Evolutionary conservation across 2,797 vertebrate species (phyloP).

Genomic region (Coendou prehensilis): DNA sequence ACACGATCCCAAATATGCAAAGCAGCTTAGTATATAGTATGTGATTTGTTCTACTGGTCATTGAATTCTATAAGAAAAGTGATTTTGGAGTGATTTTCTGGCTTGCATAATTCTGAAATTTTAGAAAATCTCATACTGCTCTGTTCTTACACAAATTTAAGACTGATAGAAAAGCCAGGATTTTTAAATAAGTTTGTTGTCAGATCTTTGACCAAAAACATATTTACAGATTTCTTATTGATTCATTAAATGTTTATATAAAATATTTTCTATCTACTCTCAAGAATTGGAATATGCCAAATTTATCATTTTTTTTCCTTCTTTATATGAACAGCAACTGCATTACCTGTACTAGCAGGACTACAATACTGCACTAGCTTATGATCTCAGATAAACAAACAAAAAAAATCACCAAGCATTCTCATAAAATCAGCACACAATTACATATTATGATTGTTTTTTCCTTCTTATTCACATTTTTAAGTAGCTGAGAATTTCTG

Average conservation of each 20-base stretch:
- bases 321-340: not conserved
- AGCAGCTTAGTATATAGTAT: not conserved
- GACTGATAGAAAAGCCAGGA: not conserved
- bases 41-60: not conserved
- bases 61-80: not conserved
- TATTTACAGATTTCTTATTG: not conserved
- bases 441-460: not conserved
- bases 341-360: not conserved
- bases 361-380: not conserved
- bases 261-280: not conserved
- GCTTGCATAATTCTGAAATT: not conserved
- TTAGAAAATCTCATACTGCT: not conserved
- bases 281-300: not conserved
- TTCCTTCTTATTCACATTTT: not conserved
- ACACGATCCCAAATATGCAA: not conserved
- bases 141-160: not conserved
- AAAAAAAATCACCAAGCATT: not conserved
- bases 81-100: not conserved
- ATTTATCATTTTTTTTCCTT: not conserved
- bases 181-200: not conserved
- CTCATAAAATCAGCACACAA: not conserved
- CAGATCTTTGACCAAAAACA: slow-evolving; percentile 12
- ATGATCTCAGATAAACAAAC: not conserved
- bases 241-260: not conserved
- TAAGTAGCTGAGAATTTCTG: not conserved